Percentiles rank a stretch among this genome's conserved stretches.
Conservation (phyloP, 2,888 invertebrate species). For the Elmis aenea region DNA sequence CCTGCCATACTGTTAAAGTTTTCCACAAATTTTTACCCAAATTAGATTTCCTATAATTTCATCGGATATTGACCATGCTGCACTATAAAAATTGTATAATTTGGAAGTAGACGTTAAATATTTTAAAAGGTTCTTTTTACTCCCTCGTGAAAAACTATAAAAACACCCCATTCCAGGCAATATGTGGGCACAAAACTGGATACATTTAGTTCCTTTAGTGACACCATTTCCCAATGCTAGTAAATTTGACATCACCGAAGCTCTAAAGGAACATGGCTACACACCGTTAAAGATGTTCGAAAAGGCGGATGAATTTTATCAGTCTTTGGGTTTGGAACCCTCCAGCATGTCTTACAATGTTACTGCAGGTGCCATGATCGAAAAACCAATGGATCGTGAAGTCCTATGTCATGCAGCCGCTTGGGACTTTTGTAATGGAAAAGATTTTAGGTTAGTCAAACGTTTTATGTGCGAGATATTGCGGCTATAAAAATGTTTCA, state of each 20-base stretch:
- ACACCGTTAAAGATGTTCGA: constrained; percentile 51
- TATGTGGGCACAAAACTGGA: constrained; percentile 62
- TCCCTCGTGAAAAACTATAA: too few relatives aligned
- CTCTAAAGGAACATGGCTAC: constrained; percentile 45
- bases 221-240: constrained; percentile 45
- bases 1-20: too few relatives aligned
- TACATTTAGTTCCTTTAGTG: constrained; percentile 47
- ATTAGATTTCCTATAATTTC: too few relatives aligned
- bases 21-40: too few relatives aligned
- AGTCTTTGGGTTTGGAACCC: constrained; percentile 50
- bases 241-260: constrained; percentile 51
- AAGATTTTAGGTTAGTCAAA: constrained; percentile 56
- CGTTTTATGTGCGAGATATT: constrained; percentile 1
- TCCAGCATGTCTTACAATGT: constrained; percentile 56
- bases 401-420: constrained; percentile 65
- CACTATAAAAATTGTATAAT: too few relatives aligned
- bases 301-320: constrained; percentile 45
- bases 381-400: constrained; percentile 52
- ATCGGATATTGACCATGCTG: too few relatives aligned
- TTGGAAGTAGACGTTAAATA: too few relatives aligned
- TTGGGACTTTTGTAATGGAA: constrained; percentile 64
- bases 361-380: constrained; percentile 49
- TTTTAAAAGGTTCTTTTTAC: too few relatives aligned
- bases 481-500: constrained; percentile 2
- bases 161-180: too few relatives aligned